Percentiles rank a stretch among this genome's conserved stretches.
Evolutionary conservation across 2,797 vertebrate species (phyloP).

Genomic region (Naso thynnoides): DNA sequence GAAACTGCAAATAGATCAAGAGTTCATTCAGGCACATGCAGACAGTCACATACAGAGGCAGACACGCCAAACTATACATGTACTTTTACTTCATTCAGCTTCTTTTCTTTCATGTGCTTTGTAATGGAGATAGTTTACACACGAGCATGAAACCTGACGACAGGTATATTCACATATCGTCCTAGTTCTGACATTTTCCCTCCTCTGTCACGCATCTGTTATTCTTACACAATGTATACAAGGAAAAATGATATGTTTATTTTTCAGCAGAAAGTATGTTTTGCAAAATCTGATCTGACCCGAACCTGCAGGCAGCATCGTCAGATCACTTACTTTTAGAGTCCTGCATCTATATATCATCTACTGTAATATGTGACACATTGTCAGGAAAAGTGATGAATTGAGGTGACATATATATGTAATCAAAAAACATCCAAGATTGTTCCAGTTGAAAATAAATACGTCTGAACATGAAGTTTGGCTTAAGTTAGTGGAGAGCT

Average conservation of each 20-base stretch:
- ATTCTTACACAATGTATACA: neutral
- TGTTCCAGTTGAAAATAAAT: neutral
- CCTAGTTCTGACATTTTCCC: constrained; percentile 40
- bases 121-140: constrained; percentile 22
- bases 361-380: neutral
- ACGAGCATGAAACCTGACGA: constrained; percentile 44
- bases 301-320: constrained; percentile 17
- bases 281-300: constrained; percentile 19
- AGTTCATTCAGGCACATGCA: constrained; percentile 15
- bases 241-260: constrained; percentile 31
- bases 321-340: neutral
- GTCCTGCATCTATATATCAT: neutral
- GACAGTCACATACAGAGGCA: constrained; percentile 1
- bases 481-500: neutral
- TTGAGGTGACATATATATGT: neutral
- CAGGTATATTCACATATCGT: neutral
- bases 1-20: constrained; percentile 70
- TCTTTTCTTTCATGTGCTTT: constrained; percentile 6
- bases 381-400: neutral
- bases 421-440: neutral
- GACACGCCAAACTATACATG: neutral
- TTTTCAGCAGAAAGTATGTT: constrained; percentile 19
- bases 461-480: neutral
- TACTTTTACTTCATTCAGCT: neutral
- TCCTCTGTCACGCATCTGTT: constrained; percentile 5